A percentile compares a stretch with the other conserved stretches of the same genome.
Evolutionary conservation across 2,797 vertebrate species (phyloP).

Genomic region (Ceryle rudis): DNA sequence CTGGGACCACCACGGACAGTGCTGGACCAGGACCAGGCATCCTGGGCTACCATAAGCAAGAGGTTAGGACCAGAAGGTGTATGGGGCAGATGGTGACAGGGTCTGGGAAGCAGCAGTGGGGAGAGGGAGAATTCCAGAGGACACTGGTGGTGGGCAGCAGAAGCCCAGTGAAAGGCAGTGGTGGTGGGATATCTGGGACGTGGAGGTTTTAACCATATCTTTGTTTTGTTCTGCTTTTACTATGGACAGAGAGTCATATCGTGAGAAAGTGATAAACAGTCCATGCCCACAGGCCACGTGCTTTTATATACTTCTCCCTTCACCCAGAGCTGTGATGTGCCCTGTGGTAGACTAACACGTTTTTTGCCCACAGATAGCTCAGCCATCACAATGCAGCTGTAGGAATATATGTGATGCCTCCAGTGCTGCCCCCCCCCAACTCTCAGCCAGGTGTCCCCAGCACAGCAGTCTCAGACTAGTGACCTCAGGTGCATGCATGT

Average conservation of each 20-base stretch:
- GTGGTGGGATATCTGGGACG: background rate
- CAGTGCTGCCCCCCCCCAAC: background rate
- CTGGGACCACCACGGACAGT: background rate
- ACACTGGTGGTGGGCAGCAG: background rate
- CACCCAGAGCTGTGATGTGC: background rate
- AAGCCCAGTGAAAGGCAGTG: background rate
- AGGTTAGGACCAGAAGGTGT: background rate
- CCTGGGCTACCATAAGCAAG: background rate
- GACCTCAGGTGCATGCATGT: rapidly evolving
- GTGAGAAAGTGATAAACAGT: background rate
- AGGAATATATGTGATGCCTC: rapidly evolving
- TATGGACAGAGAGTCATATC: rapidly evolving
- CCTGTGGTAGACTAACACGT: rapidly evolving
- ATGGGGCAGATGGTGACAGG: background rate
- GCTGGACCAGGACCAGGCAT: background rate
- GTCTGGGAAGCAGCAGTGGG: background rate
- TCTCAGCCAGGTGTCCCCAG: background rate
- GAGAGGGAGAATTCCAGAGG: background rate
- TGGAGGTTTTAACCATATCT: background rate
- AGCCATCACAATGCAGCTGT: rapidly evolving
- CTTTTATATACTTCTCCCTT: background rate
- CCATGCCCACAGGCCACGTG: rapidly evolving
- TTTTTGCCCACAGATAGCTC: background rate
- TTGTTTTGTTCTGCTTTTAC: background rate
- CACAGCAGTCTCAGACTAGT: background rate